phyloP scores from a whole-genome alignment of 2,113 vertebrate species.

The Tor tambroides region DNA sequence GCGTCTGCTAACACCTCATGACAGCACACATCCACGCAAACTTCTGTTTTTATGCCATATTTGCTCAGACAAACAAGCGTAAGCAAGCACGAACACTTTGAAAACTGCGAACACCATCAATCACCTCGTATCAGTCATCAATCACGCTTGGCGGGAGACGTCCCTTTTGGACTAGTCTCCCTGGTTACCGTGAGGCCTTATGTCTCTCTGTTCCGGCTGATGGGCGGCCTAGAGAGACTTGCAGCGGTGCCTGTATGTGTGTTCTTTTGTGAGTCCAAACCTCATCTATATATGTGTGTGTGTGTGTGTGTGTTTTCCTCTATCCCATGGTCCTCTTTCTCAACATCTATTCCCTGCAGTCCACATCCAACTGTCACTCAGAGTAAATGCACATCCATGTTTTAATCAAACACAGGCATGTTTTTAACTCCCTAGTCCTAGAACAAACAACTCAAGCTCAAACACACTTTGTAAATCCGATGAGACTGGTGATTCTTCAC shows the following conservation, averaged over 20 bases:
- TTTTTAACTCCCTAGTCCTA: slow-evolving; percentile 10
- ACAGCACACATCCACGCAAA: slow-evolving; percentile 29
- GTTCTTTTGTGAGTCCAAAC: neutral
- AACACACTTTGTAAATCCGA: slow-evolving; percentile 15
- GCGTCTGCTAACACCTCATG: slow-evolving; percentile 3
- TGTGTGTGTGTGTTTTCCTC: neutral
- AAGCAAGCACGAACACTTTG: slow-evolving; percentile 4
- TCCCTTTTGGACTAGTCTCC: slow-evolving; percentile 47
- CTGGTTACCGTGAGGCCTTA: slow-evolving; percentile 30
- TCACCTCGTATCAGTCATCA: slow-evolving; percentile 55
- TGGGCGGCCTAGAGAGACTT: slow-evolving; percentile 14
- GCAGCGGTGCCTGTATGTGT: neutral
- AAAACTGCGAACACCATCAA: slow-evolving; percentile 42
- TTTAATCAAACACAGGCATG: slow-evolving; percentile 34
- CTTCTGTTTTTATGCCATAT: slow-evolving; percentile 13
- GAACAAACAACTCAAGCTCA: slow-evolving; percentile 30
- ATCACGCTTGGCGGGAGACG: slow-evolving; percentile 42
- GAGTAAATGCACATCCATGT: slow-evolving; percentile 41
- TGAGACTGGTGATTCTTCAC: slow-evolving; percentile 32
- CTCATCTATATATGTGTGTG: neutral
- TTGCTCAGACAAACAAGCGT: slow-evolving; percentile 15
- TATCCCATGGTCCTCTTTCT: slow-evolving; percentile 7
- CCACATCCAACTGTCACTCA: slow-evolving; percentile 36
- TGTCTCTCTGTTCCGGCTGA: neutral
- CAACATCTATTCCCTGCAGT: slow-evolving; percentile 20